Evolutionary conservation across 2,888 invertebrate genomes (phyloP).

Genomic region (Monochamus alternatus): DNA sequence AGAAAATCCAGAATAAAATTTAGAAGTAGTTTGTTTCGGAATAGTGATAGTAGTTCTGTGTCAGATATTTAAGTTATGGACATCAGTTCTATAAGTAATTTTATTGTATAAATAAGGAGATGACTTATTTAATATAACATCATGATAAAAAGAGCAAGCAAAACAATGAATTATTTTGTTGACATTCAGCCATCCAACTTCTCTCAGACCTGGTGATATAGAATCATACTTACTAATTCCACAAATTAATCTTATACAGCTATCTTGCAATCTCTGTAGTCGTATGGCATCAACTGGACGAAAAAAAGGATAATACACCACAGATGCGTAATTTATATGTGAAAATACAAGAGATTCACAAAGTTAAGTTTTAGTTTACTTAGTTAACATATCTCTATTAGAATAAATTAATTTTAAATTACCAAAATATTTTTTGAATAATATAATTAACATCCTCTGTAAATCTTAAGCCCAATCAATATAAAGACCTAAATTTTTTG

Average conservation of each 20-base stretch:
- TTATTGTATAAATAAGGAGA: conserved; percentile 4
- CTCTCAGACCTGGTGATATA: not conserved
- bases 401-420: conserved; percentile 22
- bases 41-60: conserved; percentile 3
- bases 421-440: conserved; percentile 6
- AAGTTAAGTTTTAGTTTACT: conserved; percentile 10
- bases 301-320: conserved; percentile 22
- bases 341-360: conserved; percentile 14
- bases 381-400: conserved; percentile 7
- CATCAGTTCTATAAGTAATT: conserved; percentile 1
- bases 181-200: not conserved
- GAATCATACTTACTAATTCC: conserved; percentile 5
- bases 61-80: not conserved
- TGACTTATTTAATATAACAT: not conserved
- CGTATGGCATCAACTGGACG: not conserved
- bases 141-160: conserved; percentile 6
- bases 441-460: not conserved
- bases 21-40: not conserved
- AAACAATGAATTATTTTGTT: not conserved
- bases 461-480: conserved; percentile 13
- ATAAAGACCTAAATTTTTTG: conserved; percentile 15
- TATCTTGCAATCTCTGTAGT: conserved; percentile 28
- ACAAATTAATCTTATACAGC: conserved; percentile 27
- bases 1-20: not conserved
- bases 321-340: conserved; percentile 23